Evolutionary conservation across 2,797 vertebrate species (phyloP), one percentile per base, ranked within the genome.

Genomic region (Bryconaethiops microstoma): DNA sequence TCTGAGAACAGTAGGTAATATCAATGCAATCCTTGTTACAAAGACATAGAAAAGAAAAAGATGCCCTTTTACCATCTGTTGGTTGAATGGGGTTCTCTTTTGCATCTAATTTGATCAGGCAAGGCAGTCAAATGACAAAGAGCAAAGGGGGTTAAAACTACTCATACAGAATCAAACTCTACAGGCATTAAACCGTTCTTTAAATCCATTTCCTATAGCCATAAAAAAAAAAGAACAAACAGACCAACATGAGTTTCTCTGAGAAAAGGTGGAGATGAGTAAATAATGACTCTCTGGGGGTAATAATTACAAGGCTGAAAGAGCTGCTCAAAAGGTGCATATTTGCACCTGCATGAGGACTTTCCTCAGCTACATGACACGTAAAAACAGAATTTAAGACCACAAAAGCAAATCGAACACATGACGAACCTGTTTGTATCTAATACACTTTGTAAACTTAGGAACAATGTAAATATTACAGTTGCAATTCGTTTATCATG

Each of bases 221-320:
- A 74, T 5, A 45, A 45, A 29, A 3, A 81, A 88, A 89, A 91
- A 83, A 91, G 88, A 86, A 76, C 85, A 74, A 87, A 83, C 76
- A 76, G 54, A 77, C 25, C 59, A 40, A 45, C 72, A 25, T 64
- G 59, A 42, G 25, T 79, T 84, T 74, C 65, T 54, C 50, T 59
- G 70, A 78, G 59, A 23, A 21, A 64, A 57, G 82, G 82, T 50
- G 3, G 75, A 68, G 74, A 75, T 83, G 1, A 88, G 91, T 88
- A 90, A 91, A 93, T 90, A 89, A 88, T 82, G 71, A 83, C 87
- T 81, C 86, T 82, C 86, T 68, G 69, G 73, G 77, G 84, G 83
- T 74, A 83, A 85, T 92, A 92, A 92, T 91, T 92, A 91, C 87
- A 83, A 89, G 87, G 82, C 88, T 80, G 84, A 86, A 79, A 92